Evolutionary conservation across 2,797 vertebrate genomes (phyloP).

Genomic region (Picus viridis): DNA sequence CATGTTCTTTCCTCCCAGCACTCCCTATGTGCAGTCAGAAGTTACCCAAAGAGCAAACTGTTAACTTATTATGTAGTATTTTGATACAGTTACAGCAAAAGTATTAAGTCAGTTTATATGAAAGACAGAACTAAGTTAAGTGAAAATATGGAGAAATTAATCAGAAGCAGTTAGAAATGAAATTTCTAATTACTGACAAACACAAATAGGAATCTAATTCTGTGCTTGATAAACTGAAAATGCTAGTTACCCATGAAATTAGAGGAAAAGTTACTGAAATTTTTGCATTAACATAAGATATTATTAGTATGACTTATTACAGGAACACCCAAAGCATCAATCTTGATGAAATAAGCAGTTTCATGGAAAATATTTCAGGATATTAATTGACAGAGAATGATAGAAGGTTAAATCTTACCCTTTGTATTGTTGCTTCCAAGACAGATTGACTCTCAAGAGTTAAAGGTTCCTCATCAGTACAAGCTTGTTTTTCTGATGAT

Average conservation of each 20-base stretch:
- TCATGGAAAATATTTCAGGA: not conserved
- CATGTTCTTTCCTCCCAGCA: not conserved
- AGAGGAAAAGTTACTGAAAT: not conserved
- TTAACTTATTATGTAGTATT: not conserved
- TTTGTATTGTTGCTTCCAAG: conserved; percentile 83
- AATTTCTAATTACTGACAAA: not conserved
- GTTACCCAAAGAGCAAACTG: not conserved
- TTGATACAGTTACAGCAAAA: not conserved
- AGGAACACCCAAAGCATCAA: not conserved
- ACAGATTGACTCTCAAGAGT: conserved; percentile 83
- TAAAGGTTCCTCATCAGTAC: conserved; percentile 80
- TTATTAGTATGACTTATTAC: not conserved
- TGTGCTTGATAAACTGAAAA: not conserved
- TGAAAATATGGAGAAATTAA: not conserved
- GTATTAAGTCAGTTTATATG: not conserved
- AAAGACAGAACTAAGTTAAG: not conserved
- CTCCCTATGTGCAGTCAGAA: not conserved
- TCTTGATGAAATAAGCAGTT: not conserved
- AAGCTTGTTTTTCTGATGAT: conserved; percentile 81
- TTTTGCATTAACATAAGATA: not conserved
- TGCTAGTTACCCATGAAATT: not conserved
- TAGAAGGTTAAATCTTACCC: conserved; percentile 78
- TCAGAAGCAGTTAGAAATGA: not conserved
- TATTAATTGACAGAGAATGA: not conserved
- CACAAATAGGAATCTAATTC: not conserved